Evolutionary conservation across 1,140 invertebrate genomes (phyloP), one percentile per base, ranked within the genome.

Genomic region (Drosophila bipectinata): DNA sequence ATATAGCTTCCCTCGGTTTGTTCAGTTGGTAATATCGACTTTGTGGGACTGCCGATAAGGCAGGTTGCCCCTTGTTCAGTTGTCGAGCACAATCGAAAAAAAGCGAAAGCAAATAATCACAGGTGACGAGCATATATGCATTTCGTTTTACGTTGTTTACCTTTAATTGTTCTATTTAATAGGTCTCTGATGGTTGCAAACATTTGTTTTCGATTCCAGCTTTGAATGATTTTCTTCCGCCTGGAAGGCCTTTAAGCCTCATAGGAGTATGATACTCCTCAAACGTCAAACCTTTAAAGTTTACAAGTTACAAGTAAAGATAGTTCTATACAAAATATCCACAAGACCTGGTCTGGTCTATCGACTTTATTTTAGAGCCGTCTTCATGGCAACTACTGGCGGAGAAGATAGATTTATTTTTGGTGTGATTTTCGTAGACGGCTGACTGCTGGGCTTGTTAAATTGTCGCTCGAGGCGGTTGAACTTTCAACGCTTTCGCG

Each of bases 401-500:
- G 14, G 3, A 18, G 39, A 26, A 57, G 8, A 18, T 47, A 24
- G 18, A 47, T 47, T 12, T 21, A 24, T 47, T 10, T 47, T 18
- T 24, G 0, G 15, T 21, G 44, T 60, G 39, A 39, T 61, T 37
- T 55, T 10, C 45, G 39, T 59, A 49, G 49, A 59, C 41, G 44
- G 67, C 61, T 63, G 57, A 54, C 51, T 72, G 44, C 51, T 64
- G 67, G 55, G 32, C 26, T 84, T 76, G 81, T 72, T 78, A 75
- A 68, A 74, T 64, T 57, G 52, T 77, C 52, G 73, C 57, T 63
- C 45, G 41, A 45, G 82, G 82, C 74, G 49, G 62, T 82, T 78
- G 82, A 87, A 87, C 78, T 87, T 82, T 87, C 81, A 75, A 81
- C 74, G 69, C 37, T 75, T 82, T 48, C 39, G 39, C 64, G 24